These are phyloP conservation scores for Crotalus viridis DNA, from an alignment of 2,113 vertebrate species.

Conservation along the genomic window DNA sequence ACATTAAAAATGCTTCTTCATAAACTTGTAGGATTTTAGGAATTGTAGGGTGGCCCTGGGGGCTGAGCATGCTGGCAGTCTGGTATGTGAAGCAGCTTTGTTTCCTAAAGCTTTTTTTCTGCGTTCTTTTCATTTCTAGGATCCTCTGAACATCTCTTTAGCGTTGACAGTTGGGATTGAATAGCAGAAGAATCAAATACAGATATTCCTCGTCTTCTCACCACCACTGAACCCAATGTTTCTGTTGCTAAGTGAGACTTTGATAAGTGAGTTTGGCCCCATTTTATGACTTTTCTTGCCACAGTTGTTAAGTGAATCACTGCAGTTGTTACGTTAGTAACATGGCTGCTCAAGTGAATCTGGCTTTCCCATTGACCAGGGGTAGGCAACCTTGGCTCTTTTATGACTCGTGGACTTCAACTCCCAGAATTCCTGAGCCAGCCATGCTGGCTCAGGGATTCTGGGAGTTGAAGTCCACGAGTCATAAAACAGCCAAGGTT, in stretches of 20 bases:
- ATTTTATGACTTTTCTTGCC: not conserved
- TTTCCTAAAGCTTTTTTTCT: not conserved
- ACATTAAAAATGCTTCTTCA: not conserved
- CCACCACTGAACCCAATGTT: not conserved
- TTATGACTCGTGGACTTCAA: too few species aligned
- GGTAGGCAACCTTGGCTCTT: too few species aligned
- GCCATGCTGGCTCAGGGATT: too few species aligned
- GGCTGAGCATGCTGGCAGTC: not conserved
- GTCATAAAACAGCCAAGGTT: too few species aligned
- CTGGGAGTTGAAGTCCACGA: too few species aligned
- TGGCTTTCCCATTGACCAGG: not conserved
- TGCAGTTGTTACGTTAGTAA: not conserved
- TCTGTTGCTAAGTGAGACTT: not conserved
- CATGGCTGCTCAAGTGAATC: not conserved
- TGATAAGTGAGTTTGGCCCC: not conserved
- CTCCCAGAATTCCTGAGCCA: too few species aligned
- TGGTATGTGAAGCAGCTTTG: not conserved
- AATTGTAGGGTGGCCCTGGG: not conserved
- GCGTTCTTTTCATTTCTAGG: not conserved
- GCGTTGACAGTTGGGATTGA: not conserved
- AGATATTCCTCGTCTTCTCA: too few species aligned
- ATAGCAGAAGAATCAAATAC: not conserved
- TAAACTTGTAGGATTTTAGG: not conserved
- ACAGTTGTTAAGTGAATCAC: not conserved
- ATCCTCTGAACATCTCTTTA: not conserved